Base-by-base conservation (phyloP, 2,888 invertebrate species). In the Yponomeuta plumbellus region DNA sequence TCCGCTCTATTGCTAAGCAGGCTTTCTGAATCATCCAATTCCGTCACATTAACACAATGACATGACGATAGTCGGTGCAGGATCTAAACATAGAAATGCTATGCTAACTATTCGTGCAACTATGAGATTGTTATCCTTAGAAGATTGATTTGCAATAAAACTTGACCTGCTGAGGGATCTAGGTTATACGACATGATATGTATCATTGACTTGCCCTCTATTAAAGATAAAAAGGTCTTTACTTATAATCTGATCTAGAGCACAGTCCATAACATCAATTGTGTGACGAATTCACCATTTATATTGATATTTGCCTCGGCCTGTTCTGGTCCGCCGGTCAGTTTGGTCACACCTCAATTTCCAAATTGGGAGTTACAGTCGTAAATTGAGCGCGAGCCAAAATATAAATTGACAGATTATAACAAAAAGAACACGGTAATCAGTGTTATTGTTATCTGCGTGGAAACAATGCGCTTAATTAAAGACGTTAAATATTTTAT, bases 381-480 rank as follows among this genome's bases (percentile, higher is more conserved):
- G 44, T 63, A 63, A 63, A 63, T 40, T 20, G 13, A 44, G 40
- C 63, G 52, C 21, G 44, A 44, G 10, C 26, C 22, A 21, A 63
- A 63, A 44, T n/a, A 11, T 1, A 59, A 23, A 62, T 5, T 63
- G 13, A 34, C 20, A 22, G 26, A 64, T 5, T 56, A 56, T 66
- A 70, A 68, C 70, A 80, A 17, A 78, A 81, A 77, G 74, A 78
- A 70, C 70, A 69, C 74, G 73, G 83, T 78, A 83, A 82, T 80
- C 76, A 76, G 72, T 76, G 79, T 79, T 77, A 80, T 73, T 66
- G 77, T 76, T 79, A 78, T 74, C 72, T 76, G 75, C 72, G 69
- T 72, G 73, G 73, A 78, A 76, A 88, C 88, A 87, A 88, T 86
- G 77, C 76, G 75, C 76, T 76, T 85, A 86, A 88, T 88, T 88